Evolutionary conservation across 2,888 invertebrate genomes (phyloP).

Genomic region (Orthosia incerta): DNA sequence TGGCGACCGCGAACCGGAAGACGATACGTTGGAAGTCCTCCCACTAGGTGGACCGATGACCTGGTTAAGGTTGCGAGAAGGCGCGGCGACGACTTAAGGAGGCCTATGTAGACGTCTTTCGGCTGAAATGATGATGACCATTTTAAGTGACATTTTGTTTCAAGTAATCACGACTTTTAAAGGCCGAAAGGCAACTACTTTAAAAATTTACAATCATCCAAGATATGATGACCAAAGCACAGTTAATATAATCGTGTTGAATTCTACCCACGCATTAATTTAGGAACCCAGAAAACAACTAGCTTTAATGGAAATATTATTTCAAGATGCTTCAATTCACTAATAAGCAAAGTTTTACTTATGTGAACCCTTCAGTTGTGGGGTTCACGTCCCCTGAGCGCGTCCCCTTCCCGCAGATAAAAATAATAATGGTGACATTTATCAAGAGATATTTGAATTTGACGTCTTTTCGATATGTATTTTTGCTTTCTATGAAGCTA

Average conservation of each 20-base stretch:
- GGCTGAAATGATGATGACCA: background rate
- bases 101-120: no score
- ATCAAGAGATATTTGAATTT: slow-evolving; percentile 54
- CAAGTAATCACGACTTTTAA: no score
- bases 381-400: slow-evolving; percentile 51
- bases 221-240: background rate
- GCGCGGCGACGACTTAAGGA: no score
- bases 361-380: slow-evolving; percentile 51
- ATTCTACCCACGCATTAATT: background rate
- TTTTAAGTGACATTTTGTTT: background rate
- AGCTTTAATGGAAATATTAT: slow-evolving; percentile 31
- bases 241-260: no score
- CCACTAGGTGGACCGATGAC: no score
- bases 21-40: no score
- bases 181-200: no score
- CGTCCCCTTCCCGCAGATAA: slow-evolving; percentile 57
- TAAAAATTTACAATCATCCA: no score
- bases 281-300: background rate
- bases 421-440: slow-evolving; percentile 60
- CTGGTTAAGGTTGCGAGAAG: no score
- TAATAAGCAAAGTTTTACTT: slow-evolving; percentile 64
- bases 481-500: slow-evolving; percentile 12
- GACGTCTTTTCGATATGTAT: slow-evolving; percentile 30
- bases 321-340: slow-evolving; percentile 43
- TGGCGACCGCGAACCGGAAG: no score